Base-by-base conservation (phyloP, 1,140 invertebrate genomes). In the Drosophila lini region DNA sequence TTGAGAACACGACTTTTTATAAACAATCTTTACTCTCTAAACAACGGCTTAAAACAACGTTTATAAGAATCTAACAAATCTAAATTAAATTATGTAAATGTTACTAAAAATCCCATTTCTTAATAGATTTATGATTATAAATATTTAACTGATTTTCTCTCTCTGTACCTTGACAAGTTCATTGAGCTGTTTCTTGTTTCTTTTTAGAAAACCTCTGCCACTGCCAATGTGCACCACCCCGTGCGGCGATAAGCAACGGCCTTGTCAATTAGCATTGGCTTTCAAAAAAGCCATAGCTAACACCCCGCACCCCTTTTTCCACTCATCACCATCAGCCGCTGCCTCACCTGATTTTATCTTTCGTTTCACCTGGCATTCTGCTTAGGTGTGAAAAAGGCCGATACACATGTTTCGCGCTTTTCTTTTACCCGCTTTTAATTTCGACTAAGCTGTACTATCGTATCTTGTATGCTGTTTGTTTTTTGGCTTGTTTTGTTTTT, bases 251-350 rank as follows among this genome's bases (percentile, higher is more conserved):
- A 80, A 80, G 71, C 71, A 80, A 83, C 81, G 81, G 63, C 81
- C 81, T 83, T 83, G 81, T 69, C 68, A 83, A 83, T 83, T 84
- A 83, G 81, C 81, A 83, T 71, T 76, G 65, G 74, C 60, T 58
- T 71, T 67, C 62, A 31, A 64, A 32, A 52, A 19, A 19, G 19
- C 50, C 19, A 32, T 11, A 36, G 19, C 50, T 50, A 50, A 16
- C 44, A 50, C 47, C 40, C 59, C 57, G n/a, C 58, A n/a, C 62
- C 47, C 28, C 22, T 38, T 31, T 9, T 57, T 9, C 9, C 38
- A 31, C 40, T 28, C 52, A 38, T 58, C 48, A 22, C 36, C 34
- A 47, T 8, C 44, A 32, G 19, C 5, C 16, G 13, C 19, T 5
- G 38, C 41, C 25, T 40, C 55, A 31, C 53, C 55, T 69, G 59